These are phyloP conservation scores for Nemoura dubitans DNA, from an alignment of 2,888 invertebrate species.

Conservation along the genomic window DNA sequence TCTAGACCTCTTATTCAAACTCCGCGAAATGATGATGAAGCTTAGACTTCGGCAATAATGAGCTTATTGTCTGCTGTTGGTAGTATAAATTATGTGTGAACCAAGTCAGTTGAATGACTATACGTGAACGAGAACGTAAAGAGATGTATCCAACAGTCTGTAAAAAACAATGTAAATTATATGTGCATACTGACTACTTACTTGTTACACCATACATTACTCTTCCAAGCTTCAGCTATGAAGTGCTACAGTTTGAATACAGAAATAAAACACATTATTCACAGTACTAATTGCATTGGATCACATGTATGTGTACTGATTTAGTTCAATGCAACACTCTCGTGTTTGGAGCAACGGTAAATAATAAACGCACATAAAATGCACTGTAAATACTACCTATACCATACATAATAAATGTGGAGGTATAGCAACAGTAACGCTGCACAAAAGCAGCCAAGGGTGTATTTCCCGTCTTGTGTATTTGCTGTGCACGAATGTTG, in stretches of 20 bases:
- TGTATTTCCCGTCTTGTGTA: neutral
- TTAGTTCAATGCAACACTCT: neutral
- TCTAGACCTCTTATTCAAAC: constrained; percentile 26
- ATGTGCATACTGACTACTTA: neutral
- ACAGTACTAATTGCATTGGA: neutral
- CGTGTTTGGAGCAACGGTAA: neutral
- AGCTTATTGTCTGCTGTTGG: neutral
- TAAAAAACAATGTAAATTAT: neutral
- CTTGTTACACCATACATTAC: neutral
- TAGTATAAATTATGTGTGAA: neutral
- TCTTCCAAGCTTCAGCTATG: neutral
- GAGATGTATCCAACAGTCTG: neutral
- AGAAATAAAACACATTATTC: neutral
- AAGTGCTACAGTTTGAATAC: neutral
- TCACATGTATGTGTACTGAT: neutral
- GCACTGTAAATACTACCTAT: neutral
- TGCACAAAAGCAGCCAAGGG: neutral
- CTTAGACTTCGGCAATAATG: neutral
- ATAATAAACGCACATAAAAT: neutral
- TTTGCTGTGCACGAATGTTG: neutral
- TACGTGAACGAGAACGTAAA: neutral
- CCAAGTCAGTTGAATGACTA: neutral
- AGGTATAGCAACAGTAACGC: neutral
- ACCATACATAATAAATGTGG: neutral
- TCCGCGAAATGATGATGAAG: constrained; percentile 18